These are phyloP conservation scores for Amphimallon solstitiale DNA, from an alignment of 2,888 invertebrate genomes.

Conservation along the genomic window DNA sequence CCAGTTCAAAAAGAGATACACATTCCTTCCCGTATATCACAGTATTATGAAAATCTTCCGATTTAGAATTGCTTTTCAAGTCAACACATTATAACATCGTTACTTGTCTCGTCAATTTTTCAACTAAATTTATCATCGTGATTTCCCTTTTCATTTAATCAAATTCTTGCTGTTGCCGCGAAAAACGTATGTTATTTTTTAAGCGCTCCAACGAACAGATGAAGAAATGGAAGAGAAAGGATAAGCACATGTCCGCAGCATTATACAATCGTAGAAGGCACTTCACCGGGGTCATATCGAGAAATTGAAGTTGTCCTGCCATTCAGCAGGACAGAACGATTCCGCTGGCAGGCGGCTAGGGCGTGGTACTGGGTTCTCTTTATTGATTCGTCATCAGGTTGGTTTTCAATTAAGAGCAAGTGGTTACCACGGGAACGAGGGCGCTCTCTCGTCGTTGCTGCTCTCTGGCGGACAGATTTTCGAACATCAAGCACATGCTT, in stretches of 20 bases:
- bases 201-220: not conserved
- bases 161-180: slow-evolving; percentile 4
- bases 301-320: slow-evolving; percentile 12
- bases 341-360: slow-evolving; percentile 39
- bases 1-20: not conserved
- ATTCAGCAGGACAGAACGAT: not conserved
- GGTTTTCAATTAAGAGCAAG: slow-evolving; percentile 66
- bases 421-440: slow-evolving; percentile 63
- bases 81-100: not conserved
- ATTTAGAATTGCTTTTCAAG: not conserved
- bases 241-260: slow-evolving; percentile 2
- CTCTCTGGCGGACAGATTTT: slow-evolving; percentile 40
- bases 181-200: slow-evolving; percentile 23
- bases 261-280: not conserved
- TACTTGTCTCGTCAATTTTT: slow-evolving; percentile 22
- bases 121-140: slow-evolving; percentile 5
- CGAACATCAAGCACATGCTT: slow-evolving; percentile 44
- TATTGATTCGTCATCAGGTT: slow-evolving; percentile 66
- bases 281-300: not conserved
- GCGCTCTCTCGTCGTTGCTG: slow-evolving; percentile 44
- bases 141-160: slow-evolving; percentile 9
- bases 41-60: not conserved
- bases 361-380: slow-evolving; percentile 58
- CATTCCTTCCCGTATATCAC: not conserved
- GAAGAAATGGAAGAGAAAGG: not conserved